phyloP scores from a whole-genome alignment of 1,140 invertebrate species.

The Drosophila sp. region DNA sequence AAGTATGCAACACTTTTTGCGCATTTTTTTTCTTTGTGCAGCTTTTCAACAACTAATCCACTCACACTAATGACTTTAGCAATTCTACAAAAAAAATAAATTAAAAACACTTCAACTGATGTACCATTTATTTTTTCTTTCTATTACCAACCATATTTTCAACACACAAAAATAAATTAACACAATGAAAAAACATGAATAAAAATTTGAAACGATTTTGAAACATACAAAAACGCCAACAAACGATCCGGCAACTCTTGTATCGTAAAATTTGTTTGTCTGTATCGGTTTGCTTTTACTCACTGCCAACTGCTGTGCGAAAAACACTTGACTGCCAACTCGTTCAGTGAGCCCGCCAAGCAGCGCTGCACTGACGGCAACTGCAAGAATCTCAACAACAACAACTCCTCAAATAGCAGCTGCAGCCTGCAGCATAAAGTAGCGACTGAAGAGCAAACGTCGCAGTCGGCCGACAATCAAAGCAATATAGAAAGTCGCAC shows the following conservation, averaged over 20 bases:
- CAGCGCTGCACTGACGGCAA: slow-evolving; percentile 64
- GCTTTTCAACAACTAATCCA: slow-evolving; percentile 34
- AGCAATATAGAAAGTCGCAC: slow-evolving; percentile 73
- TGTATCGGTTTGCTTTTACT: slow-evolving; percentile 73
- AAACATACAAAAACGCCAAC: slow-evolving; percentile 39
- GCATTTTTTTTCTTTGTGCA: slow-evolving; percentile 5
- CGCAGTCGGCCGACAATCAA: slow-evolving; percentile 69
- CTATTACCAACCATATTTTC: slow-evolving; percentile 60
- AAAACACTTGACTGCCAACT: slow-evolving; percentile 63
- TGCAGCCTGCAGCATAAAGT: slow-evolving; percentile 57
- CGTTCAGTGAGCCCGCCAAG: slow-evolving; percentile 28
- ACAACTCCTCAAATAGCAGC: slow-evolving; percentile 64
- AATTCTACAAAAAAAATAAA: slow-evolving; percentile 34
- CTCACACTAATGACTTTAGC: slow-evolving; percentile 26
- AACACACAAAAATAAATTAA: slow-evolving; percentile 34
- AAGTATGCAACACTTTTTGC: slow-evolving; percentile 46
- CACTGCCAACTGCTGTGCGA: slow-evolving; percentile 80
- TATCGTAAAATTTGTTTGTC: slow-evolving; percentile 56
- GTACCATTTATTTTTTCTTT: slow-evolving; percentile 75
- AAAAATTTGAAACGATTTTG: slow-evolving; percentile 26
- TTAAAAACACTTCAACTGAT: slow-evolving; percentile 64
- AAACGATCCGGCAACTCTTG: slow-evolving; percentile 48
- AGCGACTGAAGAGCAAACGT: slow-evolving; percentile 1
- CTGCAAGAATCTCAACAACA: slow-evolving; percentile 77
- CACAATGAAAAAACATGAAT: slow-evolving; percentile 47